Conservation (phyloP, 2,113 vertebrate species). For the Istiophorus platypterus region DNA sequence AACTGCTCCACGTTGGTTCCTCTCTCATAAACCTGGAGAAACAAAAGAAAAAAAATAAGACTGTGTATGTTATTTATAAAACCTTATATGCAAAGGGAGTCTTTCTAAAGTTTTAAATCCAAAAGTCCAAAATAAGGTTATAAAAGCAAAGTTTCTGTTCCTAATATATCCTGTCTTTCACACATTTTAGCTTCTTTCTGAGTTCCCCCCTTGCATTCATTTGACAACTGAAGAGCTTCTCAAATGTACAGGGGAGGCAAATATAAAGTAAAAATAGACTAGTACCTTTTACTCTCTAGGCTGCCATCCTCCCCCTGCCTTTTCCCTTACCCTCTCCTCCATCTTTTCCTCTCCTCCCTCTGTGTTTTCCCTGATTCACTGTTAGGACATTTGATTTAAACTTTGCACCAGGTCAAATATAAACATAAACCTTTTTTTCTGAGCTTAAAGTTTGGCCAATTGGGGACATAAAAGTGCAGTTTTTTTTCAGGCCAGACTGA, state of each 20-base stretch:
- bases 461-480: constrained; percentile 9
- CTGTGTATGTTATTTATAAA: neutral
- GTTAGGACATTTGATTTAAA: neutral
- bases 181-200: neutral
- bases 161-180: neutral
- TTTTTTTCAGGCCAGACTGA: constrained; percentile 9
- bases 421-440: constrained; percentile 26
- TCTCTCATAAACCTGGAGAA: constrained; percentile 91
- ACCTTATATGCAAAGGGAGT: neutral
- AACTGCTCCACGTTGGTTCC: constrained; percentile 97
- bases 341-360: neutral
- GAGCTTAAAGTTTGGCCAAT: neutral
- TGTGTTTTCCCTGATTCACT: neutral
- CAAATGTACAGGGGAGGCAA: too few relatives aligned
- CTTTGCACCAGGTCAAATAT: neutral
- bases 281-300: neutral
- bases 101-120: neutral
- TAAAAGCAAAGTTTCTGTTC: neutral
- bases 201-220: constrained; percentile 22
- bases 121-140: neutral
- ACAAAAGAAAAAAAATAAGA: neutral
- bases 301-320: neutral
- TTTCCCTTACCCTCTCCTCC: neutral
- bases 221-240: constrained; percentile 32
- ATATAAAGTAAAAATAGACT: constrained; percentile 47